Evolutionary conservation across 1,140 invertebrate species (phyloP), one percentile per base, ranked within the genome.

Genomic region (Dreissena rostriformis): DNA sequence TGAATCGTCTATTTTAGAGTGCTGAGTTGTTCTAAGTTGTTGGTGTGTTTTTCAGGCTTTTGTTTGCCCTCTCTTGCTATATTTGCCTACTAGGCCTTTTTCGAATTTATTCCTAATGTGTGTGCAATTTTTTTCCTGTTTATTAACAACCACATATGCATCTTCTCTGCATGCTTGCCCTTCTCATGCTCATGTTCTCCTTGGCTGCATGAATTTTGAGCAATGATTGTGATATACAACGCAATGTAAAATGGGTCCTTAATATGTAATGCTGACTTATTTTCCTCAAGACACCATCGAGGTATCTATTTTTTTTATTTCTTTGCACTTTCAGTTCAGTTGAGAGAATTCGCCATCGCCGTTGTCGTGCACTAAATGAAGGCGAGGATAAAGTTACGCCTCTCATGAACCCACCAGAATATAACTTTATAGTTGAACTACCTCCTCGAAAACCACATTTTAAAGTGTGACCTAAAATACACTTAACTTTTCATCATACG

Each of bases 361-460:
- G 82, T 24, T 84, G 82, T 73, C 66, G 82, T 29, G 82, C 82
- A n/a, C 53, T 55, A 84, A 84, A 84, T 84, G 82, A 84, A 51
- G 74, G 88, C 61, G 80, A 82, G 61, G 91, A 91, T 87, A 87
- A 87, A 71, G 87, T 91, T 29, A 86, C 87, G 68, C 89, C 88
- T 51, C 83, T 91, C 19, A 84, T 91, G 66, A 86, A 91, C 83
- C 90, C 90, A 22, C 83, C 86, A 67, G 82, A 82, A 70, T 82
- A 85, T 80, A 86, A 88, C 76, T 84, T 85, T 73, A 82, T 26
- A 86, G 63, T 87, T 52, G 84, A 86, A 52, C 87, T 91, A 26
- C 91, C 90, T 83, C 88, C 86, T 86, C 85, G 89, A 89, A 91
- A 91, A 89, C 87, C 89, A 85, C 91, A 91, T 85, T 89, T 89